These are phyloP conservation scores for Hydropsyche betteni DNA, from an alignment of 2,888 invertebrate species.

Conservation along the genomic window DNA sequence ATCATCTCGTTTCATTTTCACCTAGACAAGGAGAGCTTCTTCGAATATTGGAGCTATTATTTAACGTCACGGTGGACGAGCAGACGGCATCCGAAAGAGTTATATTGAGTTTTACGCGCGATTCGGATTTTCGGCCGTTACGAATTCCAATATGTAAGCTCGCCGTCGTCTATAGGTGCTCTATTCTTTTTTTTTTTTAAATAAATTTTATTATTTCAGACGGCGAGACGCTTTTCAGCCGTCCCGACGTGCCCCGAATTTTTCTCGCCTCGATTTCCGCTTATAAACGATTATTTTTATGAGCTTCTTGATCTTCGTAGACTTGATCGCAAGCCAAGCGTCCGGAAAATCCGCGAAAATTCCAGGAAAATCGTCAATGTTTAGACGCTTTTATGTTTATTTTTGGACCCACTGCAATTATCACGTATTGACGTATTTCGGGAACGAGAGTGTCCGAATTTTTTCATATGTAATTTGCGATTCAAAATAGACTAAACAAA, in stretches of 20 bases:
- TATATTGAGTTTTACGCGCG: conserved; percentile 14
- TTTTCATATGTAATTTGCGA: too few relatives aligned
- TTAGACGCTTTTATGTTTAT: too few relatives aligned
- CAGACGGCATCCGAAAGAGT: neutral
- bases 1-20: neutral
- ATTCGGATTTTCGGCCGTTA: conserved; percentile 24
- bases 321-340: too few relatives aligned
- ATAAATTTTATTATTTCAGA: conserved; percentile 1
- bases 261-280: conserved; percentile 16
- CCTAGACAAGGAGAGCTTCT: neutral
- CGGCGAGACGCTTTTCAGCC: conserved; percentile 1
- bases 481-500: too few relatives aligned
- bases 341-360: too few relatives aligned
- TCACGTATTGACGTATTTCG: too few relatives aligned
- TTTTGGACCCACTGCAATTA: too few relatives aligned
- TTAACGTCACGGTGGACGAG: conserved; percentile 1
- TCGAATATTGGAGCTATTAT: conserved; percentile 18
- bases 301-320: too few relatives aligned
- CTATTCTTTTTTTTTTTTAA: too few relatives aligned
- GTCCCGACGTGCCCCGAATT: neutral
- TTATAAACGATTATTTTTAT: conserved; percentile 26
- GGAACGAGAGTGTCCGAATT: too few relatives aligned
- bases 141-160: neutral
- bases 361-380: too few relatives aligned
- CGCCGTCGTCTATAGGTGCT: neutral